A percentile compares a stretch with the other conserved stretches of the same genome.
Conservation (phyloP, 2,797 vertebrate species). For the Hippopotamyrus pictus region DNA sequence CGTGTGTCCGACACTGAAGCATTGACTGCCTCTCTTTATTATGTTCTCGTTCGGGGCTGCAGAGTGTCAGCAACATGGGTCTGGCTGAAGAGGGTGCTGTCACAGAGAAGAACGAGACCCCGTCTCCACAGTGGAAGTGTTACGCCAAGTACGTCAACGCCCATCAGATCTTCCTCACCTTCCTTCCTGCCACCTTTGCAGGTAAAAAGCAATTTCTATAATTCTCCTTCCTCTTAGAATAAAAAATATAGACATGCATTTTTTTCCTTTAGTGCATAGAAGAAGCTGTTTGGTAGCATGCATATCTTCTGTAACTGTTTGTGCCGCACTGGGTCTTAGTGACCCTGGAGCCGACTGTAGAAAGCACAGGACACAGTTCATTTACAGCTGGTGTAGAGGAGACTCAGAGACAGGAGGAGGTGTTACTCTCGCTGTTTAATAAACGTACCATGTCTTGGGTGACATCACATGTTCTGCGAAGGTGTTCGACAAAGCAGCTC, state of each 20-base stretch:
- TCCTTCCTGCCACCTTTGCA: constrained; percentile 79
- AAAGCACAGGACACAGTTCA: background rate
- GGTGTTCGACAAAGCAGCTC: background rate
- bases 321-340: background rate
- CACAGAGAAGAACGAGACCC: constrained; percentile 40
- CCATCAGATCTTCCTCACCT: constrained; percentile 87
- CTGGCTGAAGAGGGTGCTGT: constrained; percentile 64
- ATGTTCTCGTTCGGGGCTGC: background rate
- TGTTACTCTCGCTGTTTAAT: background rate
- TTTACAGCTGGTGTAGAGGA: background rate
- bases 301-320: background rate
- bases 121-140: constrained; percentile 80
- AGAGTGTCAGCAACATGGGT: constrained; percentile 76
- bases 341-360: background rate
- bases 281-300: background rate
- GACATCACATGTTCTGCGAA: background rate
- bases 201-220: constrained; percentile 55
- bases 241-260: background rate
- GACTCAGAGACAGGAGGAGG: background rate
- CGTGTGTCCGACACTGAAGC: background rate
- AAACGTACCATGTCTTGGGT: background rate
- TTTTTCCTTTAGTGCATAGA: background rate
- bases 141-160: constrained; percentile 79
- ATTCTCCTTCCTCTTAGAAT: background rate
- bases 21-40: background rate